Evolutionary conservation across 1,140 invertebrate genomes (phyloP), one percentile per base, ranked within the genome.

Genomic region (Oryctes rhinoceros): DNA sequence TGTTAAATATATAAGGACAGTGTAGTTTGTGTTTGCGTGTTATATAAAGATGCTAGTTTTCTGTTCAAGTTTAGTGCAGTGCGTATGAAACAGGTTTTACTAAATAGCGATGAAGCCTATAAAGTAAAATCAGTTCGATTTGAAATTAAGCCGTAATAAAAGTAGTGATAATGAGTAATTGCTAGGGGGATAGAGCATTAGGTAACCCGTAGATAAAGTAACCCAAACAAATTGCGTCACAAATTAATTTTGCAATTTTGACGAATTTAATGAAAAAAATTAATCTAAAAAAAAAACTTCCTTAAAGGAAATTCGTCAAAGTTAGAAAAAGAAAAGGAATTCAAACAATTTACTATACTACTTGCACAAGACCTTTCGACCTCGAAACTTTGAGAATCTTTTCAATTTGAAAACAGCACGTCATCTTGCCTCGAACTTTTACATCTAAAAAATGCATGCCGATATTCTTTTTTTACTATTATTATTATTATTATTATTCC

Each of bases 11-110:
- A 30, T 71, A 71, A 71, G 24, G 65, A 71, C 65, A 71, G 65
- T 59, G 53, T 71, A 71, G 65, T 71, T 71, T 71, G 65, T 71
- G 65, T 71, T 76, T 76, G 75, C 75, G 75, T 76, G 39, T 47
- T 39, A 76, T 47, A 76, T 47, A 76, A 76, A 76, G 37, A 44
- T 44, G 44, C 44, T 49, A 76, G 37, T 76, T 76, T 76, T 35
- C 75, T 76, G 47, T 71, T 71, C 35, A 24, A 35, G 35, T 24
- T 18, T 71, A 71, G 53, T 59, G 53, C 18, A 59, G 53, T 18
- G 53, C 53, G 53, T 18, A 59, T 59, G 53, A 59, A n/a, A 59
- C 18, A 59, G 53, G 53, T 18, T n/a, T 59, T 18, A 59, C 53
- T 6, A 18, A 59, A 59, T 59, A 59, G 53, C 53, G 53, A 30